Evolutionary conservation across 2,797 vertebrate species (phyloP).

Genomic region (Potorous gilbertii): DNA sequence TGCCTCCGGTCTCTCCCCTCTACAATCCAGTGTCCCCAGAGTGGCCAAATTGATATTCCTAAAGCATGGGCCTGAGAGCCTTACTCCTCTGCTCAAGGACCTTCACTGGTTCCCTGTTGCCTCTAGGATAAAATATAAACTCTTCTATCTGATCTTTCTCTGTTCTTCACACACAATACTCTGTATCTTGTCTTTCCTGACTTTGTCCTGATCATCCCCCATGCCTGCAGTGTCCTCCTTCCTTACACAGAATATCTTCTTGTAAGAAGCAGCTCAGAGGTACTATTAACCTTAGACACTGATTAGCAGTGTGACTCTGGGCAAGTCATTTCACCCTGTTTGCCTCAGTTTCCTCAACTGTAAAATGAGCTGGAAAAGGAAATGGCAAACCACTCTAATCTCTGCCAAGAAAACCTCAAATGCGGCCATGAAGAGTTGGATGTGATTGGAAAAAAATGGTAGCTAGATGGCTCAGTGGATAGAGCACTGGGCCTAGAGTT

Average conservation of each 20-base stretch:
- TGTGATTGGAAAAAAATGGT: no score
- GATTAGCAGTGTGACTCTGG: no score
- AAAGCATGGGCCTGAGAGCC: not conserved
- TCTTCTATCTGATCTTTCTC: not conserved
- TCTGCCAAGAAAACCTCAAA: no score
- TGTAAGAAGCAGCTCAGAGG: not conserved
- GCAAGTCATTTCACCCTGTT: no score
- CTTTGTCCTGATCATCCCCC: not conserved
- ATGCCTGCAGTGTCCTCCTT: not conserved
- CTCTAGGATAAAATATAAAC: not conserved
- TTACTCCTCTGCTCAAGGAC: no score
- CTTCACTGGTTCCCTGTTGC: not conserved
- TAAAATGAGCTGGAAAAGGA: no score
- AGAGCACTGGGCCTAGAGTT: no score
- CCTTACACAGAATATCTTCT: not conserved
- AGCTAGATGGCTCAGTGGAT: no score
- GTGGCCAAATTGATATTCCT: not conserved
- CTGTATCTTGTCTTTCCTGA: not conserved
- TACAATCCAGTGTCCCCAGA: not conserved
- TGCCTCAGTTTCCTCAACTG: no score
- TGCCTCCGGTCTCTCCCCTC: not conserved
- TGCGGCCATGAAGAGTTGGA: no score
- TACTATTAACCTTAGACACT: not conserved
- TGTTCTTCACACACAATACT: not conserved
- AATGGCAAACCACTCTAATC: no score